Evolutionary conservation across 2,113 vertebrate genomes (phyloP).

Genomic region (Platycercus adscitus): DNA sequence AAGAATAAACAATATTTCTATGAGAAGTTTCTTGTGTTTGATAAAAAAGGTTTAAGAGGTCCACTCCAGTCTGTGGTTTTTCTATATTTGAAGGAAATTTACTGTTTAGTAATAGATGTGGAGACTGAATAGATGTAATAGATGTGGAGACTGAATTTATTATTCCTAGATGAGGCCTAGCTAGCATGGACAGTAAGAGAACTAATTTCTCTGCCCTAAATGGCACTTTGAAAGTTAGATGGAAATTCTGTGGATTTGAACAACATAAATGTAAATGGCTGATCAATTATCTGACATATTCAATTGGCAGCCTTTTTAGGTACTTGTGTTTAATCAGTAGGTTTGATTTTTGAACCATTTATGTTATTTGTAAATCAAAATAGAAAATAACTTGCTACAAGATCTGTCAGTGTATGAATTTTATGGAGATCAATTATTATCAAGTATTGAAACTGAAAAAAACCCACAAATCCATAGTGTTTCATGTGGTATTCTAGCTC

Average conservation of each 20-base stretch:
- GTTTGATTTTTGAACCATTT: not conserved
- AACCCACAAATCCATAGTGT: not conserved
- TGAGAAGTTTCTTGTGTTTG: not conserved
- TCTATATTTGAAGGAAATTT: not conserved
- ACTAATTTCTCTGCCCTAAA: not conserved
- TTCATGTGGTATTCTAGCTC: not conserved
- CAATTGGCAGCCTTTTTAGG: not conserved
- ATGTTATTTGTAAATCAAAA: not conserved
- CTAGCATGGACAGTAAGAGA: not conserved
- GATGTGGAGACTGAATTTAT: not conserved
- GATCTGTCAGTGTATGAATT: not conserved
- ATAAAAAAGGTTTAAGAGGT: not conserved
- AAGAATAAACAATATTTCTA: not conserved
- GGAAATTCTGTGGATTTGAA: not conserved
- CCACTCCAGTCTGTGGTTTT: not conserved
- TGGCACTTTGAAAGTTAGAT: not conserved
- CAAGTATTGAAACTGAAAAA: not conserved
- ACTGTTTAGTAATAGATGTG: slow-evolving; percentile 3
- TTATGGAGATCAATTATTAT: not conserved
- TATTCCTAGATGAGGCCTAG: not conserved
- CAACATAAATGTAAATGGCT: not conserved
- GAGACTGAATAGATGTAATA: slow-evolving; percentile 2
- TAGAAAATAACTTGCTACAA: not conserved
- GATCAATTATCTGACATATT: not conserved
- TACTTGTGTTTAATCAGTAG: not conserved